These are phyloP conservation scores for Strix aluco DNA, from an alignment of 2,113 vertebrate species.

Conservation along the genomic window DNA sequence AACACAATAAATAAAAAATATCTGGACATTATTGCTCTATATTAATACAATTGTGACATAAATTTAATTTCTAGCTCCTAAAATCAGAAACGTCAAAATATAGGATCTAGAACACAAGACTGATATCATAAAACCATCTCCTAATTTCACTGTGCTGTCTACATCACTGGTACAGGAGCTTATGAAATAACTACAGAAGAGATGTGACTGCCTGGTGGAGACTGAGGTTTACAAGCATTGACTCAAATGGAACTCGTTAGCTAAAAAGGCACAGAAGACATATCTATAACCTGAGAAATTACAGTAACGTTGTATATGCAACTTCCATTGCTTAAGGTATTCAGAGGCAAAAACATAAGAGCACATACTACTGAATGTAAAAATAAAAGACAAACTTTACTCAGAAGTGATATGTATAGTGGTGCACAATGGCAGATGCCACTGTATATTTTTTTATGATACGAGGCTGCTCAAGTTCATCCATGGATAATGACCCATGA, in stretches of 20 bases:
- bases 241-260: conserved; percentile 42
- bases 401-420: conserved; percentile 41
- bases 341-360: not conserved
- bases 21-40: not conserved
- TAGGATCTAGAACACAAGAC: not conserved
- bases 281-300: not conserved
- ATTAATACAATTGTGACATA: not conserved
- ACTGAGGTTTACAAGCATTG: conserved; percentile 10
- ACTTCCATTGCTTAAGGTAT: not conserved
- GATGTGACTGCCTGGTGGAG: conserved; percentile 34
- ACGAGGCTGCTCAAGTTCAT: conserved; percentile 73
- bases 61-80: not conserved
- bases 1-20: not conserved
- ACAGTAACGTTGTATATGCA: not conserved
- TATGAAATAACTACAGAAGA: conserved; percentile 9
- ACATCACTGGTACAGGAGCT: not conserved
- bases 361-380: not conserved
- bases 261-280: not conserved
- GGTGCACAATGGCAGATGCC: conserved; percentile 65
- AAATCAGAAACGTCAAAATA: conserved; percentile 5
- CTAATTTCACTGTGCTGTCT: conserved; percentile 16
- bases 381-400: not conserved
- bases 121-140: not conserved
- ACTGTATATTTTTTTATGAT: conserved; percentile 70
- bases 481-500: conserved; percentile 73